Evolutionary conservation across 1,140 invertebrate species (phyloP).

Genomic region (Zaprionus inermis): DNA sequence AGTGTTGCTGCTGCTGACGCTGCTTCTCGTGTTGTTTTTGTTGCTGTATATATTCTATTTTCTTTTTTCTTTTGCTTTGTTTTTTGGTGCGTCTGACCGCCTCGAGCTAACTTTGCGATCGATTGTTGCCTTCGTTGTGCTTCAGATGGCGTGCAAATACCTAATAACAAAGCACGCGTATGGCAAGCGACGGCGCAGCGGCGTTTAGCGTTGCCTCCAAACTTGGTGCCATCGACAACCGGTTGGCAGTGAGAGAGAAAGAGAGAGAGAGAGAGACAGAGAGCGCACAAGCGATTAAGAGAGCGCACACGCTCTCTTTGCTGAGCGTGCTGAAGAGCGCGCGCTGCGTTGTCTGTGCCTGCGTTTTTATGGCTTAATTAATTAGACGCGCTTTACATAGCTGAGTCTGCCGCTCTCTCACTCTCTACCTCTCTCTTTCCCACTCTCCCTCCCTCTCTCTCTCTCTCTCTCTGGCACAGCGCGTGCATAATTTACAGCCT

Average conservation of each 20-base stretch:
- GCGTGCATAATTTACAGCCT: constrained; percentile 65
- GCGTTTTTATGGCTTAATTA: constrained; percentile 52
- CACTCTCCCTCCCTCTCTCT: not conserved
- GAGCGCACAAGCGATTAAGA: constrained; percentile 14
- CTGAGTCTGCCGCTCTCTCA: not conserved
- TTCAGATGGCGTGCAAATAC: constrained; percentile 80
- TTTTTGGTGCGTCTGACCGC: constrained; percentile 44
- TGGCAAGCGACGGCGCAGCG: constrained; percentile 63
- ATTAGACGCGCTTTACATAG: constrained; percentile 28
- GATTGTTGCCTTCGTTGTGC: constrained; percentile 79
- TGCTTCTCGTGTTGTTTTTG: constrained; percentile 26
- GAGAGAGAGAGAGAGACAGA: constrained; percentile 22
- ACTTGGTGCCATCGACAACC: constrained; percentile 67
- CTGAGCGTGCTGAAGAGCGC: constrained; percentile 10
- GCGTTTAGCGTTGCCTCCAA: constrained; percentile 63
- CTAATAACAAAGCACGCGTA: constrained; percentile 74
- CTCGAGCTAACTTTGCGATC: constrained; percentile 73
- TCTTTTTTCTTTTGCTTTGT: constrained; percentile 56
- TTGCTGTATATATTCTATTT: constrained; percentile 55
- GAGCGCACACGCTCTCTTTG: too few relatives aligned
- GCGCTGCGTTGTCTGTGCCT: constrained; percentile 5
- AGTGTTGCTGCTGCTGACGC: constrained; percentile 19
- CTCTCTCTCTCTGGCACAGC: constrained; percentile 22
- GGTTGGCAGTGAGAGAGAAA: constrained; percentile 45
- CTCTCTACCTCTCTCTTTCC: constrained; percentile 14